Base-by-base conservation (phyloP, 2,113 vertebrate genomes). In the Castor canadensis region DNA sequence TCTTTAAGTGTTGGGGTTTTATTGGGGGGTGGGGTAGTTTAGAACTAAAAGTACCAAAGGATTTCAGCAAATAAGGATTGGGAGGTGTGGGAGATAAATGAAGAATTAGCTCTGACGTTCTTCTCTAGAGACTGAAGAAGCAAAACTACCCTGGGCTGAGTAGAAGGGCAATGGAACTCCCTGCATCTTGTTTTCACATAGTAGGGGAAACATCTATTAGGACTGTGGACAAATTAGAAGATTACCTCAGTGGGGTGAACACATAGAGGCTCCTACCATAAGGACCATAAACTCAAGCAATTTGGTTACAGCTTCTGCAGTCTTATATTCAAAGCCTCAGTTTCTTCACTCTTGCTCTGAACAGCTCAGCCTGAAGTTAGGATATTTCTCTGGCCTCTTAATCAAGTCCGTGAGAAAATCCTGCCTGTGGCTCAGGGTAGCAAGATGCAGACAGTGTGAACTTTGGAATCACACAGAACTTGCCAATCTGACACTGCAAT, bases 391-490 rank as follows among this genome's bases (percentile, higher is more conserved):
- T 17, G 40, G n/a, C 16, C n/a, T 49, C 30, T 54, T 49, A 45
- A 38, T 93, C 45, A 72, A 64, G 40, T 84, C 32, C 43, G n/a
- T 69, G 58, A 96, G 92, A 56, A 69, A 88, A 75, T 35, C 45
- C 58, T 52, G n/a, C 22, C 52, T 19, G 49, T 43, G 12, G n/a
- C 9, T 2, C 47, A 30, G 9, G 67, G 49, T 22, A 4, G 22
- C 45, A 64, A 38, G 13, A 28, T 22, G 38, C 24, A 17, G 5
- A 26, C 28, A 32, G 20, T 20, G 30, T 19, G 3, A 16, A 28
- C 15, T 45, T 26, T 19, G 64, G n/a, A 54, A 24, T 49, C 75
- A 40, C 58, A 15, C 35, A 66, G 38, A 72, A 49, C 40, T 76
- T 20, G 43, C n/a, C 16, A 30, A 75, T n/a, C 77, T 77, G 62